Conservation (phyloP, 2,797 vertebrate genomes). For the Takifugu rubripes region DNA sequence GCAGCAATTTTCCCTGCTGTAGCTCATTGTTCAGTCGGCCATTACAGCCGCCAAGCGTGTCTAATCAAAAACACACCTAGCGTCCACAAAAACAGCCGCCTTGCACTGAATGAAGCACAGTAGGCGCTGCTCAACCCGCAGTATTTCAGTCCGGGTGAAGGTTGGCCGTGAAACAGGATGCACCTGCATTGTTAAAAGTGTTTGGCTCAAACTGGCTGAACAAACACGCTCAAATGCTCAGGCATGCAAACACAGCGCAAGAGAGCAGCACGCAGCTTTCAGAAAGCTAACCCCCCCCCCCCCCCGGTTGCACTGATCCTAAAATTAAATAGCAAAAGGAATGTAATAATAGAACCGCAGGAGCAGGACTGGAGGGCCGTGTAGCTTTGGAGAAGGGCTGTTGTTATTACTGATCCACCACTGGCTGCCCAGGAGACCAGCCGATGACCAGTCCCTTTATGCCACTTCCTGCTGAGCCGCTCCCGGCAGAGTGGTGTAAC, state of each 20-base stretch:
- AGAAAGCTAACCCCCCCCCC: constrained; percentile 30
- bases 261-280: constrained; percentile 21
- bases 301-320: constrained; percentile 53
- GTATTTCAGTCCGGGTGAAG: constrained; percentile 33
- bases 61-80: constrained; percentile 78
- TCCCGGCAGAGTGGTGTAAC: constrained; percentile 15
- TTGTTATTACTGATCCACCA: constrained; percentile 36
- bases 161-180: constrained; percentile 40
- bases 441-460: constrained; percentile 28
- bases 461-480: constrained; percentile 48
- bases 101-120: constrained; percentile 56
- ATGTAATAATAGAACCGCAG: constrained; percentile 65
- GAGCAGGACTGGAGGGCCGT: constrained; percentile 30
- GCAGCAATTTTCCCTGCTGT: constrained; percentile 37
- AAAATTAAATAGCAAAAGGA: constrained; percentile 70
- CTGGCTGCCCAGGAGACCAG: constrained; percentile 15
- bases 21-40: constrained; percentile 68
- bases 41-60: constrained; percentile 62
- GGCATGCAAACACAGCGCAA: constrained; percentile 7
- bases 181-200: constrained; percentile 67
- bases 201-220: constrained; percentile 22
- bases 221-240: constrained; percentile 5
- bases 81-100: constrained; percentile 44
- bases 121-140: constrained; percentile 61
- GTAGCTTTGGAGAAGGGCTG: constrained; percentile 7